phyloP scores from a whole-genome alignment of 2,797 vertebrate species.

The Clarias pachynema region DNA sequence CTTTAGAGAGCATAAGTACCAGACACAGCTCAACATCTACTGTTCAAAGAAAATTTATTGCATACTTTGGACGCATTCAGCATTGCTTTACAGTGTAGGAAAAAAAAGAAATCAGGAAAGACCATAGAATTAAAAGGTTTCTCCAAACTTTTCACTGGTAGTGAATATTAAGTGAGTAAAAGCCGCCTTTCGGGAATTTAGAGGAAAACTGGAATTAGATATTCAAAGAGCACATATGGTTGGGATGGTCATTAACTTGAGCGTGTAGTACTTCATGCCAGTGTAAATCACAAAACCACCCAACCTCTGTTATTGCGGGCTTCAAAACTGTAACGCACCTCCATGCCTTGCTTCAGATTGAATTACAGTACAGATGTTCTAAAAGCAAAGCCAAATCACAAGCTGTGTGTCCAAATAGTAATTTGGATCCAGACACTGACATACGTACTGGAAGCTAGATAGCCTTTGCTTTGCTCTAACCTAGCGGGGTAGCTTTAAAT shows the following conservation, averaged over 20 bases:
- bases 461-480: constrained; percentile 58
- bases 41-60: too few species aligned
- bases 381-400: constrained; percentile 32
- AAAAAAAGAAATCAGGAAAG: too few species aligned
- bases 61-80: too few species aligned
- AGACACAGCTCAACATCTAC: too few species aligned
- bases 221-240: not conserved
- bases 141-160: not conserved
- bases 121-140: too few species aligned
- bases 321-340: not conserved
- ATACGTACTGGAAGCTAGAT: constrained; percentile 64
- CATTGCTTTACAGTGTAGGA: too few species aligned
- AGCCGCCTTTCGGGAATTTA: not conserved
- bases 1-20: too few species aligned
- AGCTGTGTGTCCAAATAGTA: constrained; percentile 61
- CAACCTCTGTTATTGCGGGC: constrained; percentile 3
- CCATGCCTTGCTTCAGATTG: not conserved
- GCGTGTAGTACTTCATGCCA: not conserved
- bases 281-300: not conserved
- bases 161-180: not conserved
- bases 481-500: constrained; percentile 61
- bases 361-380: constrained; percentile 46
- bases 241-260: not conserved
- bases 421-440: constrained; percentile 65
- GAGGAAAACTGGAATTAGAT: not conserved